Base-by-base conservation (phyloP, 1,140 invertebrate species). In the Scaptomyza montana region DNA sequence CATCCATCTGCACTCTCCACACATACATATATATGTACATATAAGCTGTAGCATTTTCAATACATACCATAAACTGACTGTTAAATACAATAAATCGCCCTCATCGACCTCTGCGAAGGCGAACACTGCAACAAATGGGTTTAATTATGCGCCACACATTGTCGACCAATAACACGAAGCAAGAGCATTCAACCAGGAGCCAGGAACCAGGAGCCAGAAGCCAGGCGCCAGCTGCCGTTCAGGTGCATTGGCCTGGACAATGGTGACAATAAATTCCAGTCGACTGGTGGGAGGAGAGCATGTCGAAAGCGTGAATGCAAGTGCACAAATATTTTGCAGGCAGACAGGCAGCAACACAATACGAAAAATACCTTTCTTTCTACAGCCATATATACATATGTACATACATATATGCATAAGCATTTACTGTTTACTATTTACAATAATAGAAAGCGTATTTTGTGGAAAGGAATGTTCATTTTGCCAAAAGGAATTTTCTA, bases 201-300 rank as follows among this genome's bases (percentile, higher is more conserved):
- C 36, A 43, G 36, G 8, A 9, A 3, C 36, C 54, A 74, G 10
- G 10, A 36, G 9, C 54, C 3, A 30, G 43, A 49, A 9, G 30
- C 13, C 10, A 41, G 39, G 19, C 45, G 60, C 50, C 59, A 54
- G 65, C 46, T 51, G 39, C 70, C 7, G 47, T 61, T 21, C 80
- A 86, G 82, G 78, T 86, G 81, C 78, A 78, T 86, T 85, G 81
- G 76, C 78, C 81, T 80, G 46, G 61, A 62, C 71, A 66, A 76
- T 84, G 76, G 68, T 78, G 82, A 89, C 70, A 87, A 86, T 87
- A 86, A 86, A 86, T 87, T 86, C 64, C 67, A 61, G 54, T 5
- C n/a, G 41, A 41, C 25, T 28, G 49, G n/a, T 6, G n/a, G 33
- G 6, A 50, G 33, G 33, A 30, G 19, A 57, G 46, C 57, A 61